Percentiles rank a stretch among this genome's conserved stretches.
These are phyloP conservation scores for Nycticorax nycticorax DNA, from an alignment of 2,113 vertebrate species.

Conservation along the genomic window DNA sequence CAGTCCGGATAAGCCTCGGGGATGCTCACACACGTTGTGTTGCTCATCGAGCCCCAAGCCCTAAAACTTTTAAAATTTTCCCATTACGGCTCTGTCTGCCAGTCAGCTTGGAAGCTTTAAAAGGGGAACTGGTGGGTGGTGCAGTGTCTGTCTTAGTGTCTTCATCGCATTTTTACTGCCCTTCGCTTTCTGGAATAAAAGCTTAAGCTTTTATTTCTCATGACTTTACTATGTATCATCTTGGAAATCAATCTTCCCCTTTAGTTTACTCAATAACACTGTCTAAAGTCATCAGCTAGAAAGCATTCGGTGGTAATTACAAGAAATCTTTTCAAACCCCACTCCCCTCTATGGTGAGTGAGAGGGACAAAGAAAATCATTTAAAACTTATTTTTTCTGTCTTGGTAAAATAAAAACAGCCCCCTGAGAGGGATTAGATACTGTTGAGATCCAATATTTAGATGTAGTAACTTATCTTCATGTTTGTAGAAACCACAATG, in stretches of 20 bases:
- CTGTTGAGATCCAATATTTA: slow-evolving; percentile 17
- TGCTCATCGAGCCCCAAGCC: slow-evolving; percentile 27
- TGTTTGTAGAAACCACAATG: slow-evolving; percentile 42
- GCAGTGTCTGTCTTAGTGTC: slow-evolving; percentile 20
- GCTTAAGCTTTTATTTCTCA: slow-evolving; percentile 13
- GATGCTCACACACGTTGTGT: background rate
- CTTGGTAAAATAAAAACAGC: slow-evolving; percentile 22
- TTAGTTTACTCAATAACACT: slow-evolving; percentile 32
- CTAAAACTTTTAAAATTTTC: background rate
- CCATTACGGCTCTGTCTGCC: background rate
- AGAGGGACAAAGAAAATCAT: slow-evolving; percentile 15
- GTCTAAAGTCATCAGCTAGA: slow-evolving; percentile 46
- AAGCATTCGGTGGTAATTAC: background rate
- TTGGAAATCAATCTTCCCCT: slow-evolving; percentile 48
- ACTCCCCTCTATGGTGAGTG: background rate
- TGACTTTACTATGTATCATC: slow-evolving; percentile 43
- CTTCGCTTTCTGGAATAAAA: slow-evolving; percentile 35
- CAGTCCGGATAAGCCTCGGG: background rate
- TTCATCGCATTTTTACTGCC: slow-evolving; percentile 35
- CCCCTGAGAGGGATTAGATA: slow-evolving; percentile 14
- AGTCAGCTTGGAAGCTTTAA: slow-evolving; percentile 21
- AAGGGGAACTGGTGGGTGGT: slow-evolving; percentile 47
- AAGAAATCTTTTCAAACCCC: slow-evolving; percentile 6
- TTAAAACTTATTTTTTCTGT: background rate
- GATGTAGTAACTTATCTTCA: background rate